phyloP scores from a whole-genome alignment of 2,888 invertebrate genomes.

The Phaonia tiefii region DNA sequence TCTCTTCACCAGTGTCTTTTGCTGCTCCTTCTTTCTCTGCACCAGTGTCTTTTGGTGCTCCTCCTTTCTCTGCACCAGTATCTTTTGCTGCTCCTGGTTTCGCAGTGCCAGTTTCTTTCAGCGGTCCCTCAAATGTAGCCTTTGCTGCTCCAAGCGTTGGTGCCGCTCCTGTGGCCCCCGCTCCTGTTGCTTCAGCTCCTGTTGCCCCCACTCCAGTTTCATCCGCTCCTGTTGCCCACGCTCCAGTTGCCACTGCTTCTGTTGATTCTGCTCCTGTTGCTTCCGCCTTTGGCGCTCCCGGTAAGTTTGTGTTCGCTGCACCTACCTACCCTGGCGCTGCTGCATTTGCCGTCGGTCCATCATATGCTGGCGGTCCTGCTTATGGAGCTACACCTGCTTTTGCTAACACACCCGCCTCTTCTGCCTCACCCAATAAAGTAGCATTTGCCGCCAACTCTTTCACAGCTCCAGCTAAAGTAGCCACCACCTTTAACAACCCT shows the following conservation, averaged over 20 bases:
- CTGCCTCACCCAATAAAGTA: conserved; percentile 57
- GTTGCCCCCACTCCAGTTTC: conserved; percentile 10
- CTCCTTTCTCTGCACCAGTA: conserved; percentile 49
- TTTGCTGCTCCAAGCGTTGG: conserved; percentile 59
- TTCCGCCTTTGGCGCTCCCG: conserved; percentile 65
- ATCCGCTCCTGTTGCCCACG: conserved; percentile 39
- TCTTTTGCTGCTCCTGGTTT: conserved; percentile 20
- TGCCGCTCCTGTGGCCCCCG: conserved; percentile 54
- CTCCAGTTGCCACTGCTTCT: not conserved
- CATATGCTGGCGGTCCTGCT: too few species aligned
- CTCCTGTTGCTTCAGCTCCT: conserved; percentile 11
- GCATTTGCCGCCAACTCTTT: conserved; percentile 52
- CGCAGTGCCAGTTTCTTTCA: not conserved
- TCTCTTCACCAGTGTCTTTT: conserved; percentile 54
- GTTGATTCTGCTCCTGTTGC: conserved; percentile 55
- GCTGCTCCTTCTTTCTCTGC: conserved; percentile 60
- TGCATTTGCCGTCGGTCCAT: not conserved
- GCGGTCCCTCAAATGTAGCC: not conserved
- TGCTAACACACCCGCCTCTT: conserved; percentile 59
- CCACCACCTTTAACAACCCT: conserved; percentile 12
- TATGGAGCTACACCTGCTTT: conserved; percentile 8
- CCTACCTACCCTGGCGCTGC: conserved; percentile 3
- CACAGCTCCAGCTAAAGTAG: not conserved
- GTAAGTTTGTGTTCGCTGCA: conserved; percentile 57
- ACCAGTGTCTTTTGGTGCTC: conserved; percentile 61